Conservation (phyloP, 2,888 invertebrate species). For the Ptychoptera contaminata region DNA sequence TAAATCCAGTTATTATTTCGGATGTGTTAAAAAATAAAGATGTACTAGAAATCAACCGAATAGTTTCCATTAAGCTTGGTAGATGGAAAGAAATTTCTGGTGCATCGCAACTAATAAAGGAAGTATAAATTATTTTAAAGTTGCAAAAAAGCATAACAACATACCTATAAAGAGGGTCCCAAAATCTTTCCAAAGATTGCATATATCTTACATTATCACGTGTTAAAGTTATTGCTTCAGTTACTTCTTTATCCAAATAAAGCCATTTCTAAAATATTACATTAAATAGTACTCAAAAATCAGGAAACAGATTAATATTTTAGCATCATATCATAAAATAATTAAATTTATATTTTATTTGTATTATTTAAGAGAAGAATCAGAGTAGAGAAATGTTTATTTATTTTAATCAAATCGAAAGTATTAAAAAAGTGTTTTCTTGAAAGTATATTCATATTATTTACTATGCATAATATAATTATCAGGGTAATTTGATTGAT, state of each 20-base stretch:
- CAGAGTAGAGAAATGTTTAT: too few relatives aligned
- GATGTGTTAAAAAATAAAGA: slow-evolving; percentile 69
- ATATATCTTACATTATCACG: slow-evolving; percentile 77
- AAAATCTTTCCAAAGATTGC: slow-evolving; percentile 69
- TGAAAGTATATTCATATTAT: too few relatives aligned
- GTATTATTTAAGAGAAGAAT: too few relatives aligned
- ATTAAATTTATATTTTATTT: too few relatives aligned
- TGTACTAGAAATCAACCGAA: slow-evolving; percentile 68
- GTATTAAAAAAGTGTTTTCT: too few relatives aligned
- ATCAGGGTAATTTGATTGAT: too few relatives aligned
- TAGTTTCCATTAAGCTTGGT: slow-evolving; percentile 60
- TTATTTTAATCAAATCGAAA: too few relatives aligned
- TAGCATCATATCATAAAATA: too few relatives aligned
- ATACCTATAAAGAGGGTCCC: slow-evolving; percentile 62
- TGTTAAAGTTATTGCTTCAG: slow-evolving; percentile 64
- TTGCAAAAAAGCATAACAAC: too few relatives aligned
- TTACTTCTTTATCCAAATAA: slow-evolving; percentile 54
- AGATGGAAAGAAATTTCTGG: slow-evolving; percentile 21
- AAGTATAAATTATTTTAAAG: too few relatives aligned
- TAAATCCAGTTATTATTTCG: slow-evolving; percentile 59
- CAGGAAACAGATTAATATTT: too few relatives aligned
- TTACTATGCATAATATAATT: too few relatives aligned
- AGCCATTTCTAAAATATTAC: slow-evolving; percentile 52
- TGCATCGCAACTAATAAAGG: slow-evolving; percentile 35
- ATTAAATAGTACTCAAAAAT: slow-evolving; percentile 1